phyloP scores from a whole-genome alignment of 2,113 vertebrate genomes.

The Neofelis nebulosa region DNA sequence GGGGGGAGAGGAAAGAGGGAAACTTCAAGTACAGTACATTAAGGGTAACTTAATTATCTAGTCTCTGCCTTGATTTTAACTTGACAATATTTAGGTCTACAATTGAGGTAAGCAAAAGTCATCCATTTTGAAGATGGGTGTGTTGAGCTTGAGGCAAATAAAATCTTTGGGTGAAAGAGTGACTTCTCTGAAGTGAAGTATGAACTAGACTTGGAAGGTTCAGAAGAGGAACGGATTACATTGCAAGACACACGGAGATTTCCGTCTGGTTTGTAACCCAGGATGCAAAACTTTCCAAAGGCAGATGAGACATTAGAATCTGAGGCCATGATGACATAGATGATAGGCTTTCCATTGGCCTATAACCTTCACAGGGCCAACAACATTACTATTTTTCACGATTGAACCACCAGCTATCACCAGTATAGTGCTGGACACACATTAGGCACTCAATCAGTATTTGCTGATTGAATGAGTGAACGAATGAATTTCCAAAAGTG shows the following conservation, averaged over 20 bases:
- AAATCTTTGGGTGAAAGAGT: neutral
- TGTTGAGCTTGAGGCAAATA: neutral
- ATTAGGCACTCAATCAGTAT: neutral
- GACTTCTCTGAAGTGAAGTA: neutral
- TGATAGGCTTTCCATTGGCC: neutral
- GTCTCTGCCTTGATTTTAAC: constrained; percentile 12
- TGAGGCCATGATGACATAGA: neutral
- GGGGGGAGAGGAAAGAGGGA: neutral
- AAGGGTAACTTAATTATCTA: neutral
- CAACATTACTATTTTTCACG: neutral
- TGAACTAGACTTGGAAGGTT: neutral
- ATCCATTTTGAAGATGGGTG: neutral
- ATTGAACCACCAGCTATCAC: neutral
- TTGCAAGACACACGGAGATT: neutral
- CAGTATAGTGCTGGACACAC: neutral
- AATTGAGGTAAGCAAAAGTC: neutral
- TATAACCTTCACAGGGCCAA: too few species aligned
- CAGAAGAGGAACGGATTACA: neutral
- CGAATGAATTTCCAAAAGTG: neutral
- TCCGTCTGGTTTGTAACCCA: neutral
- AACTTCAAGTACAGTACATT: neutral
- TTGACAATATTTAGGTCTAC: neutral
- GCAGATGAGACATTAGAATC: neutral
- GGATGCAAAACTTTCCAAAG: neutral
- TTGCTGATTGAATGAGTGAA: neutral